Evolutionary conservation across 2,113 vertebrate species (phyloP), one percentile per base, ranked within the genome.

Genomic region (Pangasianodon gigas): DNA sequence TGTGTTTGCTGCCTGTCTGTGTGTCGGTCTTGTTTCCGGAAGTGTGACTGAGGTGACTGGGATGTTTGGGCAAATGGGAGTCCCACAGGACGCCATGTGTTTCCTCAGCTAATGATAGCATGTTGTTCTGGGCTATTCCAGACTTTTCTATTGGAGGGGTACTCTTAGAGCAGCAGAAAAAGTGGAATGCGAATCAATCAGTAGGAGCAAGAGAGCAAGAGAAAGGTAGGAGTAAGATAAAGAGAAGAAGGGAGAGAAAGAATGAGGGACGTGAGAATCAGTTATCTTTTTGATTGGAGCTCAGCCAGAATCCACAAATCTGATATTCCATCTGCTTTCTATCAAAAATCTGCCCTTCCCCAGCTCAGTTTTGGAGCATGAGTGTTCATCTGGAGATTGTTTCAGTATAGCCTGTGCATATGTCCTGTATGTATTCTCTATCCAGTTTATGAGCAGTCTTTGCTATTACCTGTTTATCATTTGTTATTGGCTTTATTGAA

Each of bases 71-170:
- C 91, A 92, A 93, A 88, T 89, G 93, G 93, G 90, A 87, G 93
- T 93, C 93, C 93, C 79, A 91, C 93, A 89, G 91, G 88, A 93
- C 91, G 94, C 93, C 93, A 95, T 91, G 92, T 95, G 95, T 95
- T 95, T 93, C 91, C 91, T 91, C 92, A 92, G 91, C 85, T 96
- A 95, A 96, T 94, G 95, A 95, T 95, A 95, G 94, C 88, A 46
- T 83, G 71, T 26, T 90, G 92, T 93, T 92, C 81, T 82, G n/a
- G 82, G 80, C 56, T 37, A 82, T 91, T 94, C 93, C 90, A 87
- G 80, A 89, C 51, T 29, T 90, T 90, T 94, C 93, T 91, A 90
- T 84, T 91, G 56, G 92, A 37, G 48, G 24, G 11, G 60, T 10
- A 26, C 18, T 60, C 29, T 84, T 56, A 3, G 48, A 80, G 41